Base-by-base conservation (phyloP, 2,113 vertebrate genomes). In the Pteropus alecto region DNA sequence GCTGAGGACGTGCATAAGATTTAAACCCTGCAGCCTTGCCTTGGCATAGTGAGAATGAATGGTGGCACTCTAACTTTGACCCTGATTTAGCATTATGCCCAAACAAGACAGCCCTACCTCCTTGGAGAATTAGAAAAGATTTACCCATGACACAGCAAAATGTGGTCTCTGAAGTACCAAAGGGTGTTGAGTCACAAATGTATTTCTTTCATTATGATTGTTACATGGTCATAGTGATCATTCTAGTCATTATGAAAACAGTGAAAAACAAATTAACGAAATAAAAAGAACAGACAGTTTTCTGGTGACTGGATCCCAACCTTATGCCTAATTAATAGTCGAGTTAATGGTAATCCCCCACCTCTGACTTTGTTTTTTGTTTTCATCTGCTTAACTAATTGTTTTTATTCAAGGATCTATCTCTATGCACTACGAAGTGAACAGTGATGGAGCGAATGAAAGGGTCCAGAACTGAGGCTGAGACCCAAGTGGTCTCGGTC, bases 171-270 rank as follows among this genome's bases (percentile, higher is more conserved):
- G 12, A 60, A 77, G 85, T 67, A 77, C 56, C 43, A 56, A 77
- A 76, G 48, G 26, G 26, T 67, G 46, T 38, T 54, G 65, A 87
- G 30, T 60, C 67, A 76, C 26, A 87, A 86, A 84, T 19, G 12
- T 61, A 60, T 70, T 95, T 87, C 77, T 97, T 95, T 94, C 73
- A 54, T 71, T 96, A 88, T 93, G 60, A 97, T 60, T 90, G 67
- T 65, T 81, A 48, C 30, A 68, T 33, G 60, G 77, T 79, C 48
- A 94, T n/a, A 87, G 70, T 87, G 54, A 88, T 84, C 63, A 30
- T 65, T 65, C 16, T 38, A 83, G 73, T 79, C 61, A 79, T 63
- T 74, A 92, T 58, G 51, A 94, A 92, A 97, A 88, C 4, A 68
- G 84, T 33, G 67, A 70, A 83, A 91, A 87, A 82, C 60, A 77